Evolutionary conservation across 2,797 vertebrate genomes (phyloP).

Genomic region (Merluccius polli): DNA sequence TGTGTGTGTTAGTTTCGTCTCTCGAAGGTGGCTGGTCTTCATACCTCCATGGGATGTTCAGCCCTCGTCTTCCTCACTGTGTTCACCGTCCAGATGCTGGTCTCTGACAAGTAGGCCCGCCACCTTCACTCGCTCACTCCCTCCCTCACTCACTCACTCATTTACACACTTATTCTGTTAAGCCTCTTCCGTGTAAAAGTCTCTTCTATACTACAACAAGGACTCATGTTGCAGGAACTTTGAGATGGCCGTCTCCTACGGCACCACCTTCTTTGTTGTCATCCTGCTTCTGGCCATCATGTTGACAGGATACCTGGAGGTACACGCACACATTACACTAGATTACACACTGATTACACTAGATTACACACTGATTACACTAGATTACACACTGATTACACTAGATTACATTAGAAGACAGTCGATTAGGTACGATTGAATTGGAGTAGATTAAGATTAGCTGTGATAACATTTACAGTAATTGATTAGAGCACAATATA

Average conservation of each 20-base stretch:
- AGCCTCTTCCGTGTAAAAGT: no score
- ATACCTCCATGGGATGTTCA: conserved; percentile 76
- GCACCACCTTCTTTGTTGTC: conserved; percentile 78
- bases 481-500: no score
- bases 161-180: no score
- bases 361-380: no score
- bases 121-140: background rate
- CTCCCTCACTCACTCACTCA: background rate
- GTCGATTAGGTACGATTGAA: no score
- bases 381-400: no score
- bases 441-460: background rate
- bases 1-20: conserved; percentile 61
- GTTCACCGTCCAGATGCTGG: conserved; percentile 84
- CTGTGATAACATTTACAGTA: no score
- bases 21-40: conserved; percentile 68
- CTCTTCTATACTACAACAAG: background rate
- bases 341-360: no score
- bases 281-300: conserved; percentile 76
- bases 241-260: conserved; percentile 78
- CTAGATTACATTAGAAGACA: background rate
- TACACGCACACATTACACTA: conserved; percentile 34
- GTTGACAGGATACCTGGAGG: conserved; percentile 77
- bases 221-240: conserved; percentile 66
- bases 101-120: conserved; percentile 76
- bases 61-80: conserved; percentile 75